A percentile compares a stretch with the other conserved stretches of the same genome.
These are phyloP conservation scores for Odocoileus virginianus DNA, from an alignment of 2,113 vertebrate species.

Conservation along the genomic window DNA sequence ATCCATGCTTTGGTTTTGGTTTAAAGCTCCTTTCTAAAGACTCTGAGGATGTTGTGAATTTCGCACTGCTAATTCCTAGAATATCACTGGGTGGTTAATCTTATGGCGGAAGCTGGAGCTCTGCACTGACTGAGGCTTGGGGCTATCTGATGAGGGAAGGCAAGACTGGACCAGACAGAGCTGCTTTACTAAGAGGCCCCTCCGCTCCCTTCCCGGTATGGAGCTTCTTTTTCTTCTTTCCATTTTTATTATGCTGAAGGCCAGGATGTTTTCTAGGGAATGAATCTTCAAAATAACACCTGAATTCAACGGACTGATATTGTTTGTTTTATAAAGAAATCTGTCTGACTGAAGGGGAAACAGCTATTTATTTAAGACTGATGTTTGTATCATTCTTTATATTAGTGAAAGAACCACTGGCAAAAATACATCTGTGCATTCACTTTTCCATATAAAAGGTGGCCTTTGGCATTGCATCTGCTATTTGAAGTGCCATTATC, in stretches of 20 bases:
- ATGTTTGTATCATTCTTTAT: neutral
- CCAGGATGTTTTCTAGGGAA: neutral
- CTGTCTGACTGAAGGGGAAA: neutral
- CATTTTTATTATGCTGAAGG: neutral
- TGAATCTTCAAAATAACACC: neutral
- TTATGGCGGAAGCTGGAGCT: neutral
- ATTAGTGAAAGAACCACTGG: neutral
- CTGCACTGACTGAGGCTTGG: neutral
- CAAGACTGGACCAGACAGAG: neutral
- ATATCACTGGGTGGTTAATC: neutral
- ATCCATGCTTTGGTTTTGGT: neutral
- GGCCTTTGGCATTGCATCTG: neutral
- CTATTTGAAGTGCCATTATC: neutral
- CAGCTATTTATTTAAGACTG: neutral
- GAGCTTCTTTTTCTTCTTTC: neutral
- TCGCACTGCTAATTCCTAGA: neutral
- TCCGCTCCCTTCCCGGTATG: neutral
- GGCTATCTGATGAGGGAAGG: neutral
- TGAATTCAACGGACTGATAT: neutral
- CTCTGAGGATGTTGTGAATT: neutral
- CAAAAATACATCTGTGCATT: neutral
- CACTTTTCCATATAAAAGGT: neutral
- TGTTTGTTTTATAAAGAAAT: neutral
- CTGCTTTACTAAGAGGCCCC: fast-evolving
- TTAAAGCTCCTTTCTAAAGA: neutral